Percentiles rank a stretch among this genome's conserved stretches.
phyloP scores from a whole-genome alignment of 23 tunicate genomes.

The Clavelina lepadiformis region DNA sequence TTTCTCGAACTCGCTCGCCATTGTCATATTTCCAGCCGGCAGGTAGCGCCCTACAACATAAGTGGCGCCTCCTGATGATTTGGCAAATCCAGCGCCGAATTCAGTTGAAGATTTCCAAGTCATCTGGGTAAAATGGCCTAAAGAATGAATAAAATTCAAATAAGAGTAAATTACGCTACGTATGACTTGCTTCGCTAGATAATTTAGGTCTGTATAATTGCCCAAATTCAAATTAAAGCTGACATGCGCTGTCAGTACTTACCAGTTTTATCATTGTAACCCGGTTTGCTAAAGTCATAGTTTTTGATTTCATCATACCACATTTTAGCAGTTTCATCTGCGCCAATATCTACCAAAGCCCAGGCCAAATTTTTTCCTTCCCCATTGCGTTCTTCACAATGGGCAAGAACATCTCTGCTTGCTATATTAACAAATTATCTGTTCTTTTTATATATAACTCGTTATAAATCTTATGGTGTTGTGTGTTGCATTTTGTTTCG shows the following conservation, averaged over 20 bases:
- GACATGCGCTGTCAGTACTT: too few relatives aligned
- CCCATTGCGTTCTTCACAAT: slow-evolving; percentile 35
- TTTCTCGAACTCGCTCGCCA: slow-evolving; percentile 26
- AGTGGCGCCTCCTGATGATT: slow-evolving; percentile 19
- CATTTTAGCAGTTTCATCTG: slow-evolving; percentile 40
- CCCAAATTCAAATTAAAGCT: too few relatives aligned
- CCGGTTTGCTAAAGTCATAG: slow-evolving; percentile 61
- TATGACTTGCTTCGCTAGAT: background rate
- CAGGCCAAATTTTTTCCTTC: slow-evolving; percentile 76
- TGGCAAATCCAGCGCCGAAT: slow-evolving; percentile 71
- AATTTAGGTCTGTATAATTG: too few relatives aligned
- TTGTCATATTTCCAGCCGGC: slow-evolving; percentile 73
- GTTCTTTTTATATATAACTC: too few relatives aligned
- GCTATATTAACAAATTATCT: slow-evolving; percentile 62
- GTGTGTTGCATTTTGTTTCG: too few relatives aligned
- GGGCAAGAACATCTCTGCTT: slow-evolving; percentile 20
- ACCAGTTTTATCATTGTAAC: slow-evolving; percentile 54
- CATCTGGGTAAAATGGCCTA: slow-evolving; percentile 91
- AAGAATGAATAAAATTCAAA: background rate
- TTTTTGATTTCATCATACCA: slow-evolving; percentile 85
- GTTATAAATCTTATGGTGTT: background rate
- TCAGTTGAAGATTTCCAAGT: slow-evolving; percentile 73
- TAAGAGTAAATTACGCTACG: background rate
- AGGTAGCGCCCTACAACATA: slow-evolving; percentile 66
- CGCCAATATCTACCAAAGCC: slow-evolving; percentile 26